Base-by-base conservation (phyloP, 2,113 vertebrate genomes). In the Dromas ardeola region DNA sequence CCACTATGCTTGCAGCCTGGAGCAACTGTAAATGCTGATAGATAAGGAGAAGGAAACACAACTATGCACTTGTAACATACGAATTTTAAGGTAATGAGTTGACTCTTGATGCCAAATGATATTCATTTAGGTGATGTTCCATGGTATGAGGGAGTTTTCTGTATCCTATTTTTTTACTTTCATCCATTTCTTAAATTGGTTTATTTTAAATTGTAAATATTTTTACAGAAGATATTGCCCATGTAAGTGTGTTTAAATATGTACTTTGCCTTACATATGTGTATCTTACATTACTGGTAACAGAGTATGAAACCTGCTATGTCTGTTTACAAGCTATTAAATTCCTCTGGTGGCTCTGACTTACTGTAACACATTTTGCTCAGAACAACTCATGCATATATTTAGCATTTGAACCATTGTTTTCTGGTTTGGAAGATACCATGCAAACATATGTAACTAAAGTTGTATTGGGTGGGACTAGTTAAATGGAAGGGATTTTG, bases 1-100 rank as follows among this genome's bases (percentile, higher is more conserved):
- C 97, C 97, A 96, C 97, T 86, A 90, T 97, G 96, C 95, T 98
- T 82, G 81, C 88, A 95, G 91, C 97, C 96, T 97, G 96, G 92
- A 97, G 91, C 92, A 98, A 96, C 90, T 97, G 91, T 94, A 97
- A 94, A 90, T 93, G 88, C 77, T 93, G 92, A 67, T 96, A 95
- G 85, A 63, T 94, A 86, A 71, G 77, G 93, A 94, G 95, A 94
- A 97, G 93, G 90, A 96, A 89, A 97, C 91, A 95, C 93, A 98
- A 97, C 98, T 98, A 98, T 98, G 98, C 98, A 98, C 96, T 97
- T 97, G 88, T 97, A 98, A 96, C 93, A 94, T 97, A 97, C 71
- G 96, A 88, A 96, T 93, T 97, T 96, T 98, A 97, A 96, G 97
- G 96, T 96, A 92, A 96, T 96, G 72, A 96, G 96, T 97, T 96